Base-by-base conservation (phyloP, 1,140 invertebrate species). In the Drosophila ficusphila region DNA sequence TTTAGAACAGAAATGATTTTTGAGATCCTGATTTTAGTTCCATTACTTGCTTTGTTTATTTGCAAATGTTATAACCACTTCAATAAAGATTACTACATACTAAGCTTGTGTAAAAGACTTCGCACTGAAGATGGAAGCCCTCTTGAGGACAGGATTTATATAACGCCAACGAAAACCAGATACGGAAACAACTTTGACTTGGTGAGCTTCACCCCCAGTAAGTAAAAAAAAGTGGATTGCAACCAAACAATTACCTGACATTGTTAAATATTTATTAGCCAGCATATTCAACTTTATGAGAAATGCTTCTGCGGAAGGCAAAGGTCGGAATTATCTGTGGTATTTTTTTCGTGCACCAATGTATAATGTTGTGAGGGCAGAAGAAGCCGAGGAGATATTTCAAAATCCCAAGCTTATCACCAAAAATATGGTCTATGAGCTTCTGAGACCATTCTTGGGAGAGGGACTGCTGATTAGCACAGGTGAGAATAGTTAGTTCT, bases 401-500 rank as follows among this genome's bases (percentile, higher is more conserved):
- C 81, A 90, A 16, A 90, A 52, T 16, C 53, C 79, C 9, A 74
- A 62, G 3, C 21, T 90, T 0, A 79, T 90, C 29, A 76, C 68
- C 7, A 91, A 91, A 39, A 75, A 74, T 21, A 4, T 76, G 5
- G 38, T 77, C 0, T 92, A 92, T 54, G 77, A 92, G 2, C 93
- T 94, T 51, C 73, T 97, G 0, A 90, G 93, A 39, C 93, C 94
- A 1, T 96, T 95, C 93, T 91, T 96, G n/a, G 93, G 93, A 3
- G 93, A 92, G 9, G 95, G 95, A 41, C 90, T 96, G 11, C 88
- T 96, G 0, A 94, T 93, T 0, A 94, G 94, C 57, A 79, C 92
- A 74, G 96, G 96, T 67, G 27, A 0, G 18, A 3, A 0, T n/a
- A 4, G 2, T 19, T 3, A 18, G 2, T 31, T n/a, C 9, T 34